A percentile compares a stretch with the other conserved stretches of the same genome.
Evolutionary conservation across 2,113 vertebrate genomes (phyloP).

Genomic region (Hiodon tergisus): DNA sequence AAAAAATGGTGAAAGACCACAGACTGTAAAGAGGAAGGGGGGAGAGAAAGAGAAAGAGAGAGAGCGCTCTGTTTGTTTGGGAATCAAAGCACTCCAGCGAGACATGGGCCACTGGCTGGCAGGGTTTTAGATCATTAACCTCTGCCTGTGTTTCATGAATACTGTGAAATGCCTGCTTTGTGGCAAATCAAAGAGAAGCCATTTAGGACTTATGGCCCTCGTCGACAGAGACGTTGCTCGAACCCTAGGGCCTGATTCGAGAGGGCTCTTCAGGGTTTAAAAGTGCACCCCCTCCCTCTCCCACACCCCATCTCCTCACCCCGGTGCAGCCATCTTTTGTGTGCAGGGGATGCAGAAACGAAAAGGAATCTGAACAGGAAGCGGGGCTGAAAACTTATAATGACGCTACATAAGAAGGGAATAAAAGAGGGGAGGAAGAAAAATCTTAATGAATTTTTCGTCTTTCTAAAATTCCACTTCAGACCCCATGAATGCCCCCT

Average conservation of each 20-base stretch:
- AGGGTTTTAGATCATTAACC: slow-evolving; percentile 87
- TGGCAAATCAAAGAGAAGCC: slow-evolving; percentile 70
- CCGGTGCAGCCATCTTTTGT: slow-evolving; percentile 68
- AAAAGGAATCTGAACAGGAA: slow-evolving; percentile 75
- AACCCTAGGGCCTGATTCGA: slow-evolving; percentile 60
- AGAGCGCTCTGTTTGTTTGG: slow-evolving; percentile 57
- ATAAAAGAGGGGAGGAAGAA: slow-evolving; percentile 40
- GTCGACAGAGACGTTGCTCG: slow-evolving; percentile 69
- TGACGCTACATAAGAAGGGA: slow-evolving; percentile 60
- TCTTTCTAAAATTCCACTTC: slow-evolving; percentile 41
- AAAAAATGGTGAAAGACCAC: slow-evolving; percentile 18
- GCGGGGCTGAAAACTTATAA: slow-evolving; percentile 75
- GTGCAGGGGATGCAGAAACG: slow-evolving; percentile 59
- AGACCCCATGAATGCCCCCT: too few species aligned
- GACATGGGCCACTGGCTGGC: slow-evolving; percentile 69
- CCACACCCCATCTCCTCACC: too few species aligned
- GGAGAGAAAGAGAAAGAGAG: slow-evolving; percentile 37
- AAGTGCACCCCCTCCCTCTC: slow-evolving; percentile 58
- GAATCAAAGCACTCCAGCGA: slow-evolving; percentile 73
- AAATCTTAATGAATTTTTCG: slow-evolving; percentile 69
- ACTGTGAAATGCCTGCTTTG: slow-evolving; percentile 76
- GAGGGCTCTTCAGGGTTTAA: slow-evolving; percentile 55
- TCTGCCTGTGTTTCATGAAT: slow-evolving; percentile 76
- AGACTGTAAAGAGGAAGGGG: slow-evolving; percentile 27
- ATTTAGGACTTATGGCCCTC: slow-evolving; percentile 73